Evolutionary conservation across 2,113 vertebrate genomes (phyloP).

Genomic region (Gallinago jamesoni): DNA sequence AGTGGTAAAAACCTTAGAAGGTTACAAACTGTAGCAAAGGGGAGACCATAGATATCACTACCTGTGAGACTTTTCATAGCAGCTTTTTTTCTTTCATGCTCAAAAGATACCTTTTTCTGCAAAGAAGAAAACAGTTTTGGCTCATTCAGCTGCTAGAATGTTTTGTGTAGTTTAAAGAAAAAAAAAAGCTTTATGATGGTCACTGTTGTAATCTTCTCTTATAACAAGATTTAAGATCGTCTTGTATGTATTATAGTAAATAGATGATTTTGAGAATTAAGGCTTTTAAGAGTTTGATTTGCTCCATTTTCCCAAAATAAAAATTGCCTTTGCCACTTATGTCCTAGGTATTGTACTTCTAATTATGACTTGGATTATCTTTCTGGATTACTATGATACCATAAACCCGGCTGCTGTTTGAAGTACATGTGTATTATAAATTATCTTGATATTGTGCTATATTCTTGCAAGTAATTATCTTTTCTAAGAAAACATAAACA

Average conservation of each 20-base stretch:
- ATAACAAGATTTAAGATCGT: conserved; percentile 83
- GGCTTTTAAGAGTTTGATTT: conserved; percentile 83
- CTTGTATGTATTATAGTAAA: conserved; percentile 91
- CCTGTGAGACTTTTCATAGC: conserved; percentile 62
- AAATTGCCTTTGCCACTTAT: conserved; percentile 74
- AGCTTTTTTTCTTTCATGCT: conserved; percentile 56
- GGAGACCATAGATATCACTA: conserved; percentile 63
- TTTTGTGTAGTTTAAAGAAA: conserved; percentile 76
- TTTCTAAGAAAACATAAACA: conserved; percentile 81
- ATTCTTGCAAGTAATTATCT: conserved; percentile 81
- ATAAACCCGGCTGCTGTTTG: conserved; percentile 75
- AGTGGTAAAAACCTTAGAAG: conserved; percentile 59
- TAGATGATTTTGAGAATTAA: conserved; percentile 92
- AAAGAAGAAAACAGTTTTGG: conserved; percentile 39
- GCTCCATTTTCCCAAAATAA: conserved; percentile 79
- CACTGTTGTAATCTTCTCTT: conserved; percentile 74
- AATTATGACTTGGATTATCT: conserved; percentile 69
- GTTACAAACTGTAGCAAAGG: conserved; percentile 54
- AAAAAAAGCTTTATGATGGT: conserved; percentile 69
- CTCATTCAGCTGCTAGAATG: conserved; percentile 80
- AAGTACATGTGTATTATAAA: conserved; percentile 84
- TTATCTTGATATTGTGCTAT: conserved; percentile 80
- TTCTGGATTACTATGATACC: conserved; percentile 68
- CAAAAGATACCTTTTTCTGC: conserved; percentile 42
- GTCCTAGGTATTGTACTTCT: conserved; percentile 83